Base-by-base conservation (phyloP, 2,888 invertebrate genomes). In the Liodrosophila aerea region DNA sequence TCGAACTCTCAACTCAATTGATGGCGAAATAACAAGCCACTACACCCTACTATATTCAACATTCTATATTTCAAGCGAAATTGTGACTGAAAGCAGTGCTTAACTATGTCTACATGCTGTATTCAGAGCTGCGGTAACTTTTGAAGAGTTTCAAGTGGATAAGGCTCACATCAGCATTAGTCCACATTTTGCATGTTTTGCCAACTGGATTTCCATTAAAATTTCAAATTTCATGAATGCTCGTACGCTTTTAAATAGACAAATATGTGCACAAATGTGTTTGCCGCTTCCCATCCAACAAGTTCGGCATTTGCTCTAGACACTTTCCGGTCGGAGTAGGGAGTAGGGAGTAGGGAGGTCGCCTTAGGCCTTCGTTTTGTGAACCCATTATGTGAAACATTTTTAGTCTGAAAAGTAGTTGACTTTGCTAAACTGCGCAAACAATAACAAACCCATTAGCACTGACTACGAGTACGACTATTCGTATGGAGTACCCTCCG, bases 251-350 rank as follows among this genome's bases (percentile, higher is more conserved):
- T 76, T 41, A 65, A 73, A 66, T 76, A 62, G 73, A 60, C 71
- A 82, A 78, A 78, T 76, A 78, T 78, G 64, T 82, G 64, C 67
- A 66, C 71, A 82, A 76, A 68, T 78, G 73, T 70, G 65, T 52
- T 59, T 68, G 45, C 56, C 43, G 50, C 59, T 46, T 52, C 5
- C 27, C 66, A 65, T 39, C 39, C 36, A 27, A 12, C 8, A 33
- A 52, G 54, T 65, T 52, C n/a, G 30, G 13, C 18, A 31, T 8
- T 22, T 13, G 27, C 41, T 8, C n/a, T n/a, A n/a, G n/a, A n/a
- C n/a, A 16, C 7, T 0, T 13, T n/a, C 8, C 44, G 27, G 13
- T 1, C 8, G 3, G 9, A 29, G 22, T 29, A 7, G 13, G 15
- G 7, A 5, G 12, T 2, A 7, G 3, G 22, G 16, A 9, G n/a